phyloP scores from a whole-genome alignment of 2,888 invertebrate species.

The Galerucella calmariensis region DNA sequence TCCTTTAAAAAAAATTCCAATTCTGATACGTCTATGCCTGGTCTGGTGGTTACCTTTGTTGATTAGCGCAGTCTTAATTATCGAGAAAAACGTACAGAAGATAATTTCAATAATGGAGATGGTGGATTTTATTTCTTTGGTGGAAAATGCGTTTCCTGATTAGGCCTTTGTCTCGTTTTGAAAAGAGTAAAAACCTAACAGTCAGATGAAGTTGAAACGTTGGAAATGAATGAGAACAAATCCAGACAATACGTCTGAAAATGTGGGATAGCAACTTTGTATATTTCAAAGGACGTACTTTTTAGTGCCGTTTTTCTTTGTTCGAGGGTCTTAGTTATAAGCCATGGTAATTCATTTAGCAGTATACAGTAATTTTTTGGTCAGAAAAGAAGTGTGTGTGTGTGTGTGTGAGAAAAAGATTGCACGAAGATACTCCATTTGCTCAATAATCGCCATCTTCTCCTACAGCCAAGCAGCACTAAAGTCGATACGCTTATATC shows the following conservation, averaged over 20 bases:
- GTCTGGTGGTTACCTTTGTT: neutral
- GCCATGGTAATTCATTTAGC: neutral
- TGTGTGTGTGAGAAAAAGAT: too few species aligned
- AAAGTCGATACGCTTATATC: too few species aligned
- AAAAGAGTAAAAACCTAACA: slow-evolving; percentile 30
- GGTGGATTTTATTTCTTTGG: slow-evolving; percentile 29
- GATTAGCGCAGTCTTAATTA: slow-evolving; percentile 1
- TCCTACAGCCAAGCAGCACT: too few species aligned
- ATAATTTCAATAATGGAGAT: slow-evolving; percentile 31
- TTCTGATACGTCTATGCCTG: neutral
- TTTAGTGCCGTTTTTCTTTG: neutral
- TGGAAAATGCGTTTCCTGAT: slow-evolving; percentile 30
- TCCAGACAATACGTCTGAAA: slow-evolving; percentile 26
- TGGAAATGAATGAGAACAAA: slow-evolving; percentile 24
- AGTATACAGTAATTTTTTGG: too few species aligned
- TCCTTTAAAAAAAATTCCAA: neutral
- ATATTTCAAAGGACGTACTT: slow-evolving; percentile 5
- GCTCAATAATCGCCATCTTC: too few species aligned
- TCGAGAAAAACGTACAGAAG: slow-evolving; percentile 7
- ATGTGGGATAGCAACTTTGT: slow-evolving; percentile 12
- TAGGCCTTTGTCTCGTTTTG: slow-evolving; percentile 31
- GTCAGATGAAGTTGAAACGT: slow-evolving; percentile 35
- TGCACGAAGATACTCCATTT: too few species aligned
- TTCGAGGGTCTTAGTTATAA: neutral
- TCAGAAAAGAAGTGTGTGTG: too few species aligned